Evolutionary conservation across 1,140 invertebrate genomes (phyloP), one percentile per base, ranked within the genome.

Genomic region (Leptestheria dahalacensis): DNA sequence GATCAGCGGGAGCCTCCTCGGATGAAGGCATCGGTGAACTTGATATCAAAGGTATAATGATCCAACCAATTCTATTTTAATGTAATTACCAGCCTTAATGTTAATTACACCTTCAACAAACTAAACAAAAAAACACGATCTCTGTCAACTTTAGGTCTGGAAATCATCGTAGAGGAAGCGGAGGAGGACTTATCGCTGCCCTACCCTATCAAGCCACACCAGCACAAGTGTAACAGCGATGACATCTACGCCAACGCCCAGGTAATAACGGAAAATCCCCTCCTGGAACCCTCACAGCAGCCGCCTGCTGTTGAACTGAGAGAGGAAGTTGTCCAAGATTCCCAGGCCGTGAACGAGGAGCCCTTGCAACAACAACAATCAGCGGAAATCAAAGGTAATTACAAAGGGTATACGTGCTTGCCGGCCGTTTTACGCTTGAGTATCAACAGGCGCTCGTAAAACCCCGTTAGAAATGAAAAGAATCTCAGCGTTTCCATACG

Each of bases 21-120:
- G 53, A 55, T 18, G 53, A 55, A 55, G 53, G 53, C 26, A 55
- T 55, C 53, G 53, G 53, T 2, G 53, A 55, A 29, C 53, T 55
- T 2, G 53, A 55, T 18, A n/a, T 33, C 20, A 55, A 55, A 55
- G 53, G 53, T 55, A 55, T 18, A 15, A 18, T 10, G 23, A 10
- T 50, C 11, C n/a, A 18, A 50, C 9, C 11, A n/a, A 50, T 50
- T n/a, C n/a, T 21, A 53, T 6, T 21, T 53, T 53, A 1, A 53
- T 50, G 15, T 21, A 53, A 24, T 53, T 53, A 24, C 21, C 23
- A 49, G 48, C 48, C 4, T 49, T 20, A 20, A 18, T 18, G 48
- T 23, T 20, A 20, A 18, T 49, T 49, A 6, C 23, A 20, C 3
- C 11, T n/a, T 47, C 46, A 12, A 11, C 46, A 11, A 47, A 47